A percentile compares a stretch with the other conserved stretches of the same genome.
Evolutionary conservation across 1,140 invertebrate genomes (phyloP).

Genomic region (Aricia agestis): DNA sequence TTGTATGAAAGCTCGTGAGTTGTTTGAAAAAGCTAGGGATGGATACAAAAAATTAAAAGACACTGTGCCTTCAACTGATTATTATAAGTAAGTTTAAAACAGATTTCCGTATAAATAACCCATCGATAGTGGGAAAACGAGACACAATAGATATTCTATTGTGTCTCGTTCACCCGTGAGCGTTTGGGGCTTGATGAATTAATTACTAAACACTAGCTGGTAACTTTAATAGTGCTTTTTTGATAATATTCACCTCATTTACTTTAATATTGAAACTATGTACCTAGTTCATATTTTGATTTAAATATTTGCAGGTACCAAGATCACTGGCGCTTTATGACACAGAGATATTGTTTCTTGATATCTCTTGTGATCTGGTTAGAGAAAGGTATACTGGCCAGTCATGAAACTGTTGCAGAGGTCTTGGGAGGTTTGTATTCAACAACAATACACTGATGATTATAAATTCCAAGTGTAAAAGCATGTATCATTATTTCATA

Average conservation of each 20-base stretch:
- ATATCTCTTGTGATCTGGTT: conserved; percentile 88
- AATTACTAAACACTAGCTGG: too few relatives aligned
- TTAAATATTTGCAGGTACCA: conserved; percentile 77
- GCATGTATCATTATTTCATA: too few relatives aligned
- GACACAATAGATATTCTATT: too few relatives aligned
- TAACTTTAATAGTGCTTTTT: too few relatives aligned
- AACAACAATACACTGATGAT: too few relatives aligned
- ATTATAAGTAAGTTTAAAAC: conserved; percentile 51
- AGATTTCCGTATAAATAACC: neutral
- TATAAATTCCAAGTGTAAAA: too few relatives aligned
- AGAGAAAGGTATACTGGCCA: conserved; percentile 84
- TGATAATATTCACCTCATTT: too few relatives aligned
- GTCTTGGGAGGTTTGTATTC: conserved; percentile 83
- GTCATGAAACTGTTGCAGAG: conserved; percentile 85
- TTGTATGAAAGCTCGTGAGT: conserved; percentile 45
- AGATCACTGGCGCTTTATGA: conserved; percentile 91
- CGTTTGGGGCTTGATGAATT: too few relatives aligned
- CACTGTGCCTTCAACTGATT: conserved; percentile 51
- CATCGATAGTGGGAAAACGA: too few relatives aligned
- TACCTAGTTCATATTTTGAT: neutral
- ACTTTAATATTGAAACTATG: too few relatives aligned
- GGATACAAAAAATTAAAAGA: conserved; percentile 50
- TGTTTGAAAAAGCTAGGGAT: conserved; percentile 50
- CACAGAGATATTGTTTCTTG: conserved; percentile 86
- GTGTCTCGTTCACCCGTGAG: too few relatives aligned